Conservation (phyloP, 1,140 invertebrate genomes). For the Paralvinella palmiformis region DNA sequence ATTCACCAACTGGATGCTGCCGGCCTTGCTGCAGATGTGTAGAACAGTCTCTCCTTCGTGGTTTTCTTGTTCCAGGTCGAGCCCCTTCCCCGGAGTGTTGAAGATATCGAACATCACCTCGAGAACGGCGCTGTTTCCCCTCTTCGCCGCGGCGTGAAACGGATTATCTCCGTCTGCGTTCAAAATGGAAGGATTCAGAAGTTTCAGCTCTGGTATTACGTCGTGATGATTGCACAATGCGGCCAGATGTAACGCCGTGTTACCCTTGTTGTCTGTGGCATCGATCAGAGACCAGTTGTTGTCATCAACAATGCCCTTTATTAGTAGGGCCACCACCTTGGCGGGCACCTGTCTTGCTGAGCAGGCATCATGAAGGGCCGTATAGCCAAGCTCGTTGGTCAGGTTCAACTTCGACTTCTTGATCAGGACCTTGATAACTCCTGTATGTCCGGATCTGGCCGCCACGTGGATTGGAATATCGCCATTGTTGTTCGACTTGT, state of each 20-base stretch:
- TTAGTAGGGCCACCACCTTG: constrained; percentile 8
- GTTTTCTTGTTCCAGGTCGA: constrained; percentile 15
- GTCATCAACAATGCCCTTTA: constrained; percentile 17
- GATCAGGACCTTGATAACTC: constrained; percentile 14
- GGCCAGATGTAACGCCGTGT: constrained; percentile 20
- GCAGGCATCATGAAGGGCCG: constrained; percentile 18
- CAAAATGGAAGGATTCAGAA: constrained; percentile 12
- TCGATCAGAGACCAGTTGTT: constrained; percentile 20
- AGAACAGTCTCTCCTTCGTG: constrained; percentile 7
- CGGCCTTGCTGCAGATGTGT: constrained; percentile 13
- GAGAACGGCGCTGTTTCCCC: neutral
- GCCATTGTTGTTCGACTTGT: constrained; percentile 14
- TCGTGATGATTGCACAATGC: constrained; percentile 8
- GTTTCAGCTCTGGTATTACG: constrained; percentile 10
- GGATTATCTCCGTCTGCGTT: constrained; percentile 20
- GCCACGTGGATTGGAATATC: constrained; percentile 21
- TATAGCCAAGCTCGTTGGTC: constrained; percentile 12
- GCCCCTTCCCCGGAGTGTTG: constrained; percentile 15
- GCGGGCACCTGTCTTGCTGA: constrained; percentile 3
- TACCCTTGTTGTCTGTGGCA: constrained; percentile 12
- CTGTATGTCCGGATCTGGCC: constrained; percentile 13
- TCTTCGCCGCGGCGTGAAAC: constrained; percentile 19
- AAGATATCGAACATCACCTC: constrained; percentile 16
- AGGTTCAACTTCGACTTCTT: constrained; percentile 17
- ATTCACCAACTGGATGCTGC: neutral